Conservation (phyloP, 2,113 vertebrate genomes). For the Rhinoderma darwinii region DNA sequence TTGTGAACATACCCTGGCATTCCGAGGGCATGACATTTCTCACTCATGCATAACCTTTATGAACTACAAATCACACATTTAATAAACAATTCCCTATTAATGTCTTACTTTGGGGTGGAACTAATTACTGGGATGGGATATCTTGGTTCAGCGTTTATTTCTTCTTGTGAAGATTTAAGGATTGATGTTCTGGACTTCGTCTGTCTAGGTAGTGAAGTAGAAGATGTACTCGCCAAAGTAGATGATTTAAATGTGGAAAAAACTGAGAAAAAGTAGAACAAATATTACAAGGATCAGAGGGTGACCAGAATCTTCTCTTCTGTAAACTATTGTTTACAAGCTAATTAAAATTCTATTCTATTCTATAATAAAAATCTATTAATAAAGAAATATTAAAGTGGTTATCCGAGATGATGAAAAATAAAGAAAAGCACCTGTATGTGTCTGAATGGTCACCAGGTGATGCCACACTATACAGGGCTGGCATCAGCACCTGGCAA, state of each 20-base stretch:
- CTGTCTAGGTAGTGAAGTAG: conserved; percentile 66
- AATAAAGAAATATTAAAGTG: too few relatives aligned
- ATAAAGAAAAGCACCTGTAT: too few relatives aligned
- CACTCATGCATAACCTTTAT: neutral
- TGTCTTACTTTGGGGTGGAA: conserved; percentile 75
- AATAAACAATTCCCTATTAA: neutral
- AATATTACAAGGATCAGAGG: neutral
- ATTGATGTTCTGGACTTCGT: conserved; percentile 64
- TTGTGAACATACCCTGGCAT: too few relatives aligned
- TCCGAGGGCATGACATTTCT: neutral
- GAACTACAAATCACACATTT: neutral
- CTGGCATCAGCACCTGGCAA: too few relatives aligned
- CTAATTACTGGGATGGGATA: conserved; percentile 66
- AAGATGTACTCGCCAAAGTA: conserved; percentile 68
- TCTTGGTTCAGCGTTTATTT: conserved; percentile 66
- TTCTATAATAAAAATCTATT: too few relatives aligned
- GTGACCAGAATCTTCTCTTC: too few relatives aligned
- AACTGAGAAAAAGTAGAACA: neutral
- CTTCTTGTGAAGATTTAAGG: conserved; percentile 70
- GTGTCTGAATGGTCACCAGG: too few relatives aligned
- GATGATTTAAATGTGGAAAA: conserved; percentile 22
- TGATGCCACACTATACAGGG: too few relatives aligned
- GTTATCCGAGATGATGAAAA: too few relatives aligned
- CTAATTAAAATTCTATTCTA: too few relatives aligned
- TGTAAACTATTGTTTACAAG: too few relatives aligned